Evolutionary conservation across 2,113 vertebrate genomes (phyloP).

Genomic region (Apodemus speciosus): DNA sequence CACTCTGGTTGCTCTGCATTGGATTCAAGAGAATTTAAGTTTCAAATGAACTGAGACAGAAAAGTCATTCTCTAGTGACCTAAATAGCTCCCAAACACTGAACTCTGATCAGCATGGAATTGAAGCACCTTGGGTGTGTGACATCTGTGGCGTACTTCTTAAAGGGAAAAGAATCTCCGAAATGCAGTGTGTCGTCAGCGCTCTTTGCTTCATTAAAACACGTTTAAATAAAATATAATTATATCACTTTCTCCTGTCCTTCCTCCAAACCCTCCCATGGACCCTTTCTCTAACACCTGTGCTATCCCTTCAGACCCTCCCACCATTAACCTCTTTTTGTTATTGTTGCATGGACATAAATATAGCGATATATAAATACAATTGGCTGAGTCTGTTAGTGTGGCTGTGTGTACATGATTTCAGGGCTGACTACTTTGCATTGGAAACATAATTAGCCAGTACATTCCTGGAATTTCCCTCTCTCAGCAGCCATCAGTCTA

Average conservation of each 20-base stretch:
- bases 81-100: constrained; percentile 31
- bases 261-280: background rate
- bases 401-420: background rate
- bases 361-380: background rate
- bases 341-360: background rate
- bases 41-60: constrained; percentile 49
- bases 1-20: constrained; percentile 26
- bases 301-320: background rate
- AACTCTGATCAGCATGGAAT: constrained; percentile 1
- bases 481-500: background rate
- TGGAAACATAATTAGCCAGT: no score
- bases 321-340: background rate
- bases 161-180: background rate
- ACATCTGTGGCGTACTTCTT: background rate
- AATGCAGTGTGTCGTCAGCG: background rate
- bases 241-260: background rate
- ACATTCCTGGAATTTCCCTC: background rate
- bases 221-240: background rate
- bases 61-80: constrained; percentile 56
- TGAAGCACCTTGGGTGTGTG: background rate
- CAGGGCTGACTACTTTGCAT: background rate
- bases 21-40: constrained; percentile 38
- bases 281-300: background rate
- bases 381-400: background rate
- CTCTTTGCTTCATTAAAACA: background rate